Base-by-base conservation (phyloP, 2,113 vertebrate genomes). In the Oxyruncus cristatus region DNA sequence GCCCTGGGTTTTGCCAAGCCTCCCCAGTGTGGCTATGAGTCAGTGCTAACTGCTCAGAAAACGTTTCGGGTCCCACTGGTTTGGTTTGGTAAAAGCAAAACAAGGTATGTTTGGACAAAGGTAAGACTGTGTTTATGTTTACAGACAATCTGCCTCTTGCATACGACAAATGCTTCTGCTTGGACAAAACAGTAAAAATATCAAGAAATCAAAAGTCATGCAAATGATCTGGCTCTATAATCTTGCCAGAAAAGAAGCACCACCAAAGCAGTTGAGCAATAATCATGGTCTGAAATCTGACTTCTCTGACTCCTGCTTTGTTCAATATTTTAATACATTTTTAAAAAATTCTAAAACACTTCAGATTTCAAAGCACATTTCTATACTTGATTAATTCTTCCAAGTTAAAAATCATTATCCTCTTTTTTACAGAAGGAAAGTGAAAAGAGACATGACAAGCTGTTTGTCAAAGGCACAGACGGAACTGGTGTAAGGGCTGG, bases 131-230 rank as follows among this genome's bases (percentile, higher is more conserved):
- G 71, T 94, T 95, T 92, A 58, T 85, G 74, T 96, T 97, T 95
- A 95, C 89, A 93, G 88, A 95, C 91, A 89, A 71, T 22, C 63
- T 65, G 78, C 92, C 90, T 95, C 85, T 88, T 79, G 55, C 78
- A 76, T 42, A 65, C 9, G 49, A 92, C 88, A 75, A 86, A 76
- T n/a, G 53, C 33, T 76, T 37, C 22, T 89, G 37, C 79, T 76
- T 85, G 62, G 63, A 85, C 49, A 49, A 55, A 79, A 89, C 67
- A 26, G 33, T 15, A 56, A 85, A 93, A 93, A 8, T 49, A 74
- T n/a, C 42, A 41, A 35, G n/a, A 73, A 91, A 92, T 53, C 91
- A 88, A 84, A 91, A 68, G 85, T 65, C 52, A 92, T 71, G 77
- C 61, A 95, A 91, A 95, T 80, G 39, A 76, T 74, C 24, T 67